Conservation (phyloP, 2,888 invertebrate species). For the Charanyca ferruginea region DNA sequence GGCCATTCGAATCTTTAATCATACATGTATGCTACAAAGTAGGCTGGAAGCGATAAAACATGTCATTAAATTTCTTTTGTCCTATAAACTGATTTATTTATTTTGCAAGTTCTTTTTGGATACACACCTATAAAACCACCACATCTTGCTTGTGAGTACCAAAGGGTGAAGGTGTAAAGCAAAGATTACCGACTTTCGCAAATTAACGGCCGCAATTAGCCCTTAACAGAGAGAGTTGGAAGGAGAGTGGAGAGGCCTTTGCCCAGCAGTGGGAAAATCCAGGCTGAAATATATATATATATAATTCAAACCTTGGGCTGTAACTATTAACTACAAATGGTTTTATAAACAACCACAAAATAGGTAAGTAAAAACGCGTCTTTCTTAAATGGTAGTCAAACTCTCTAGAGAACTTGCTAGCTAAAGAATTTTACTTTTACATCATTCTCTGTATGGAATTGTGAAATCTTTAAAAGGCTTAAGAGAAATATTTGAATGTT, state of each 20-base stretch:
- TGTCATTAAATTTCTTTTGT: constrained; percentile 49
- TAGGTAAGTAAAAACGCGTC: not conserved
- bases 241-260: too few species aligned
- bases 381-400: constrained; percentile 5
- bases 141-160: not conserved
- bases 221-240: too few species aligned
- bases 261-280: too few species aligned
- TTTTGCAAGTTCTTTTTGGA: constrained; percentile 6
- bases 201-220: constrained; percentile 1
- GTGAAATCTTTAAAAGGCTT: constrained; percentile 6
- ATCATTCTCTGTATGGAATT: not conserved
- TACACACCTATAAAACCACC: not conserved
- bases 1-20: constrained; percentile 67
- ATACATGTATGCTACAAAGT: constrained; percentile 53
- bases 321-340: constrained; percentile 1
- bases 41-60: constrained; percentile 54
- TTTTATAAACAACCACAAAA: constrained; percentile 25
- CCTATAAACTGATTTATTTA: constrained; percentile 25
- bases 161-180: not conserved
- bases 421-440: constrained; percentile 7
- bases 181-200: not conserved
- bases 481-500: constrained; percentile 25
- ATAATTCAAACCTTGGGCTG: not conserved
- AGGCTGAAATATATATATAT: too few species aligned
- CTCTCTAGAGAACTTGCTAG: constrained; percentile 17